Base-by-base conservation (phyloP, 2,113 vertebrate genomes). In the Andinoacara biseriatus region DNA sequence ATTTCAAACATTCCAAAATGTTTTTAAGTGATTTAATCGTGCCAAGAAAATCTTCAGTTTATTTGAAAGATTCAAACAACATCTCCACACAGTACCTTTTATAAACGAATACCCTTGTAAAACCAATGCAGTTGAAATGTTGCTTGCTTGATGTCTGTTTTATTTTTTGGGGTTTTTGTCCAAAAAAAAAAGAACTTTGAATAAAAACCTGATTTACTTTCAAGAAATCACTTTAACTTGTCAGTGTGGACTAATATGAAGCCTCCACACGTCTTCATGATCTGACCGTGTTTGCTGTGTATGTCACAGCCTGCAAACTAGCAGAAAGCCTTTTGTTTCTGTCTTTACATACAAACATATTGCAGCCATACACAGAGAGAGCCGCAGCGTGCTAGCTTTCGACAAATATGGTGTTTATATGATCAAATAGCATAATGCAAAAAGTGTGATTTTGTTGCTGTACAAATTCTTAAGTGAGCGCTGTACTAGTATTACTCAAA, bases 171-270 rank as follows among this genome's bases (percentile, higher is more conserved):
- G 10, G 49, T 14, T 61, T 87, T 57, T 84, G 43, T 80, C 33
- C 33, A 33, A 33, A 33, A 10, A 57, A 77, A 54, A 57, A 18
- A 7, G 40, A 11, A 61, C 63, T 84, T 76, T 63, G 2, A 90
- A 84, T 88, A 80, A 85, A 87, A 90, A 83, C 24, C 43, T 38
- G 33, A 63, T 11, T 65, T 67, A 29, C 52, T 76, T 84, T 74
- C 31, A 54, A 54, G 75, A 54, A 76, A 65, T 88, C 60, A 77
- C 58, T 95, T 92, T 62, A 76, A 87, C 78, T 82, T 49, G 52
- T 90, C 83, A 87, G 82, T 86, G 85, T 85, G 89, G 89, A 93
- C 76, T 14, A 54, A 81, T 52, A 78, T 72, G 85, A 92, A 88
- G 83, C 5, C 83, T 54, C 26, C 8, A 72, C 78, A 65, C 38